Base-by-base conservation (phyloP, 2,888 invertebrate genomes). In the Synanthedon tipuliformis region DNA sequence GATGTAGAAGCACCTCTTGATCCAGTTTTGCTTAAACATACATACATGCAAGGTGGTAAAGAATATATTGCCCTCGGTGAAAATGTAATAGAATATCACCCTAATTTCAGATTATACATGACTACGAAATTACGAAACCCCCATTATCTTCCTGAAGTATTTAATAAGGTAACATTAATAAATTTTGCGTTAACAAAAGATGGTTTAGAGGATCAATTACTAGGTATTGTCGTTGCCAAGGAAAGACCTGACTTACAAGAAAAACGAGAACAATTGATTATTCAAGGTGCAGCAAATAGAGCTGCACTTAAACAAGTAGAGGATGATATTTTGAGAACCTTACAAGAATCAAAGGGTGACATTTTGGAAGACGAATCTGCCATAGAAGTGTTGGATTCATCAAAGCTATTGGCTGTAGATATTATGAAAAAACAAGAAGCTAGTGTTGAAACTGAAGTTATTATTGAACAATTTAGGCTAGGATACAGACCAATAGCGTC, bases 351-450 rank as follows among this genome's bases (percentile, higher is more conserved):
- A 1, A 93, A 95, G 73, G 95, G 96, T 2, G 95, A 96, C 72
- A 96, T 97, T 69, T 87, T 97, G 57, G 97, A 97, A 81, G 95
- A 97, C 74, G 96, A 97, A 81, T 90, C 90, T 3, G 97, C 97
- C 3, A 95, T 97, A 61, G 90, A 94, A 73, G 93, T 96, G 56
- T 85, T 97, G 50, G 95, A 95, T 73, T 93, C 94, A 3, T 96
- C 96, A 0, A 96, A 97, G 81, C 77, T 88, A 8, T 81, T 96
- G 41, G 93, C 96, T 0, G 90, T 91, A 54, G 95, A 95, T 67
- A 96, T 97, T 56, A 90, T 90, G 59, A 92, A 92, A 60, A 96
- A 96, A 73, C 94, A 95, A 79, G 91, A 90, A 80, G 91, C 91
- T 58, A 92, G 94, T 41, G 88, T 92, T 61, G 92, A 93, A 74